These are phyloP conservation scores for Eupithecia pulchellata DNA, from an alignment of 2,888 invertebrate species.

Conservation along the genomic window DNA sequence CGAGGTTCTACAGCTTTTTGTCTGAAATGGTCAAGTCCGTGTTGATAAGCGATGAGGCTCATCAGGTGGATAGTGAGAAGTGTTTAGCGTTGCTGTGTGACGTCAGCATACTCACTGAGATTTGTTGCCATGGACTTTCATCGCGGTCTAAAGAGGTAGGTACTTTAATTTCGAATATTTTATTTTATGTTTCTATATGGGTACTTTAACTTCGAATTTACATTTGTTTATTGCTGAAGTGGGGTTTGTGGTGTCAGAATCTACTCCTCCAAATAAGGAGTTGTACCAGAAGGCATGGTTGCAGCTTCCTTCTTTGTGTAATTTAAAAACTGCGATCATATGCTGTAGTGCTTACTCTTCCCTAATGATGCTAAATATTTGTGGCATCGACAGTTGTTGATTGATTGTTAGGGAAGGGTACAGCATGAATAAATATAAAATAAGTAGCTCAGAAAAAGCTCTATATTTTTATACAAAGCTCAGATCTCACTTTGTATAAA, in stretches of 20 bases:
- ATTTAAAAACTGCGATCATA: no score
- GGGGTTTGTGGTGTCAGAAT: no score
- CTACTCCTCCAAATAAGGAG: no score
- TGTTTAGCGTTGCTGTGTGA: conserved; percentile 84
- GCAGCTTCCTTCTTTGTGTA: no score
- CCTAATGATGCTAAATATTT: background rate
- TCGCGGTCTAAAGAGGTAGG: conserved; percentile 66
- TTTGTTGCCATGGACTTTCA: conserved; percentile 86
- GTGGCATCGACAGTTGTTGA: no score
- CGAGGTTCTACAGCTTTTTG: conserved; percentile 83
- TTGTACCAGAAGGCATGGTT: no score
- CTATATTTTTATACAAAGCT: no score
- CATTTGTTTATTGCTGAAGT: background rate
- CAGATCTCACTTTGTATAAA: no score
- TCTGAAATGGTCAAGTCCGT: conserved; percentile 81
- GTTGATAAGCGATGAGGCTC: conserved; percentile 80
- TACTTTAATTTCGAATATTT: background rate
- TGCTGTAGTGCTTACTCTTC: background rate
- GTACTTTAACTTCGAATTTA: background rate
- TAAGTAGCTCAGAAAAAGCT: no score
- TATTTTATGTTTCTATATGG: no score
- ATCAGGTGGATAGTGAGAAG: conserved; percentile 74
- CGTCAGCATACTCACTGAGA: conserved; percentile 86
- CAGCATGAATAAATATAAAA: no score
- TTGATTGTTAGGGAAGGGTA: no score